Base-by-base conservation (phyloP, 2,113 vertebrate genomes). In the Eidolon helvum region DNA sequence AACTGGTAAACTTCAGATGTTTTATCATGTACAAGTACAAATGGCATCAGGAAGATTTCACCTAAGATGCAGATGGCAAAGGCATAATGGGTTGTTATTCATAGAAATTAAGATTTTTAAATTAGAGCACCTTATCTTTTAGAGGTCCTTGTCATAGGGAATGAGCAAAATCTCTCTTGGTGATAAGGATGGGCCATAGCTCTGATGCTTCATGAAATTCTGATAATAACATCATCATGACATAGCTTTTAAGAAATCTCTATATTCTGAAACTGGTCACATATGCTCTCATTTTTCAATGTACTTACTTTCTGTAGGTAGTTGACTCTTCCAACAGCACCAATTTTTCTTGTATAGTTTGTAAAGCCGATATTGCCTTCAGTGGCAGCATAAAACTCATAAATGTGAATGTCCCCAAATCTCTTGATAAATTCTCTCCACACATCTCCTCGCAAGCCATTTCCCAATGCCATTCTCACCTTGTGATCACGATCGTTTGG, bases 341-440 rank as follows among this genome's bases (percentile, higher is more conserved):
- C 99, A 2, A 99, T 97, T 97, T 99, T 99, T 30, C 99, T 99
- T 0, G 98, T 97, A n/a, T 99, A 99, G 98, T 99, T 99, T 57
- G 99, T 0, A 93, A 99, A 99, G 71, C 98, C 98, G 24, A 99
- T 88, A 83, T 99, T 99, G 97, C 99, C 99, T 98, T 99, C 99
- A 0, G 99, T 99, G 38, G 99, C 97, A 50, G 98, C 99, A 14
- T 99, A 99, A 95, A 99, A 99, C 98, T 99, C 99, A 66, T 97
- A 97, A 79, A 99, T 90, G 9, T 95, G 79, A 84, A 99, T 98
- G 66, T 98, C 98, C 28, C 99, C 99, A 97, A 99, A 99, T 95
- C 99, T 99, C 75, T 35, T 80, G 72, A 99, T 78, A 74, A 99
- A 99, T 92, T 99, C 99, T 66, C 92, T 99, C 99, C 99, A 99